Conservation (phyloP, 2,113 vertebrate species). For the Eidolon helvum region DNA sequence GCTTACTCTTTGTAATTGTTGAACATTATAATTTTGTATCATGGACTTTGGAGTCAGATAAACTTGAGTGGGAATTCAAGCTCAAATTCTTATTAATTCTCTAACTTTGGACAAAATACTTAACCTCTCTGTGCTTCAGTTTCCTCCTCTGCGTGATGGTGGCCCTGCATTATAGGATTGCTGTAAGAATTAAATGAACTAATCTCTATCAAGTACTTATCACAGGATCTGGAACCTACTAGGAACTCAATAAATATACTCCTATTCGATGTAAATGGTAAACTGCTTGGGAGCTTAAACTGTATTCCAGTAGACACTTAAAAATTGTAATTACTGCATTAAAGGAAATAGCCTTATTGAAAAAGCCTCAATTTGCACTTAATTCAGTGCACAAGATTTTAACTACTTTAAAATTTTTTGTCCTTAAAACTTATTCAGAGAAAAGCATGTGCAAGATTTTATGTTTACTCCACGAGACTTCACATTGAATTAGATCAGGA, state of each 20-base stretch:
- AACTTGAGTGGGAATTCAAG: background rate
- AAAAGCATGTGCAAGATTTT: background rate
- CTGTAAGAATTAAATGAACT: background rate
- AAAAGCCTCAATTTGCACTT: conserved; percentile 7
- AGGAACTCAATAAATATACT: background rate
- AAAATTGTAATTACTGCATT: conserved; percentile 46
- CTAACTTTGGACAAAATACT: background rate
- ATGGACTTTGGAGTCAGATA: background rate
- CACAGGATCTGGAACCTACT: background rate
- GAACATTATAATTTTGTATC: background rate
- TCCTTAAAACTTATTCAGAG: background rate
- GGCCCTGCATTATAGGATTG: background rate
- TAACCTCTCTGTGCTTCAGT: background rate
- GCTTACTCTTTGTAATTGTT: background rate
- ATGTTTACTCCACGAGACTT: background rate
- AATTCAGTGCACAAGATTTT: conserved; percentile 13
- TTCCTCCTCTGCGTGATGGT: background rate
- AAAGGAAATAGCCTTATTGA: conserved; percentile 18
- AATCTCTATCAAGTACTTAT: background rate
- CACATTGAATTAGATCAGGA: background rate
- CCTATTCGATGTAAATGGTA: background rate
- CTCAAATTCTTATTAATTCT: background rate
- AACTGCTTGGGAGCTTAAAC: conserved; percentile 5
- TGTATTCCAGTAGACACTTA: conserved; percentile 1
- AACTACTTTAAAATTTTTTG: background rate